Percentiles rank a stretch among this genome's conserved stretches.
Evolutionary conservation across 2,888 invertebrate genomes (phyloP).

Genomic region (Ormia ochracea): DNA sequence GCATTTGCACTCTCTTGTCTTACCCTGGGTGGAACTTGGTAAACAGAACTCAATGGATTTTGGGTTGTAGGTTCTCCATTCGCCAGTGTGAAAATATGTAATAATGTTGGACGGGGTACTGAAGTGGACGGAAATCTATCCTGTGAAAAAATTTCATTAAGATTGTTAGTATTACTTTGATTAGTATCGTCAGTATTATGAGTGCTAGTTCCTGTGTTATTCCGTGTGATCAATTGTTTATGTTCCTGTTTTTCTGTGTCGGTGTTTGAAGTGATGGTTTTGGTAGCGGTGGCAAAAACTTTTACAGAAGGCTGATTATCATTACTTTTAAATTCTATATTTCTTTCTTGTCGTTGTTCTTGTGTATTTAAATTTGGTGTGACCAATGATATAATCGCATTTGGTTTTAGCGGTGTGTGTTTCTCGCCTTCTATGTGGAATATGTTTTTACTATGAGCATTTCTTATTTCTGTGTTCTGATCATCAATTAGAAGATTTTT

Average conservation of each 20-base stretch:
- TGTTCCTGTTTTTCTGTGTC: conserved; percentile 40
- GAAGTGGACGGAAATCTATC: conserved; percentile 68
- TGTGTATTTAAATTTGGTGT: conserved; percentile 59
- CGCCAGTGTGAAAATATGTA: conserved; percentile 78
- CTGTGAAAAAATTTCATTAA: conserved; percentile 74
- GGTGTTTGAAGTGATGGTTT: conserved; percentile 62
- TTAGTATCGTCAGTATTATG: conserved; percentile 64
- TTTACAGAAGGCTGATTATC: conserved; percentile 55
- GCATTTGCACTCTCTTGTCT: conserved; percentile 65
- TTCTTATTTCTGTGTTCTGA: conserved; percentile 78
- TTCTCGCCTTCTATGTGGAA: conserved; percentile 77
- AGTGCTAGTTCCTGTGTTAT: conserved; percentile 60
- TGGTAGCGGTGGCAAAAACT: conserved; percentile 70
- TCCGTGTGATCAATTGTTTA: conserved; percentile 45
- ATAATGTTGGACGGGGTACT: conserved; percentile 75
- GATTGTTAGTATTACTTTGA: conserved; percentile 64
- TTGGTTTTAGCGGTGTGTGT: conserved; percentile 74
- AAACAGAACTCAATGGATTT: conserved; percentile 55
- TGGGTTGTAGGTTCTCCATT: conserved; percentile 67
- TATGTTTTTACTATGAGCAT: conserved; percentile 79
- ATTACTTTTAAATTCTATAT: conserved; percentile 62
- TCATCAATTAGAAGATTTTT: conserved; percentile 74
- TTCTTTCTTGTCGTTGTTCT: conserved; percentile 61
- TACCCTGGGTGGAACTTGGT: conserved; percentile 46
- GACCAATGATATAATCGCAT: conserved; percentile 59